Evolutionary conservation across 2,888 invertebrate genomes (phyloP).

Genomic region (Hydropsyche betteni): DNA sequence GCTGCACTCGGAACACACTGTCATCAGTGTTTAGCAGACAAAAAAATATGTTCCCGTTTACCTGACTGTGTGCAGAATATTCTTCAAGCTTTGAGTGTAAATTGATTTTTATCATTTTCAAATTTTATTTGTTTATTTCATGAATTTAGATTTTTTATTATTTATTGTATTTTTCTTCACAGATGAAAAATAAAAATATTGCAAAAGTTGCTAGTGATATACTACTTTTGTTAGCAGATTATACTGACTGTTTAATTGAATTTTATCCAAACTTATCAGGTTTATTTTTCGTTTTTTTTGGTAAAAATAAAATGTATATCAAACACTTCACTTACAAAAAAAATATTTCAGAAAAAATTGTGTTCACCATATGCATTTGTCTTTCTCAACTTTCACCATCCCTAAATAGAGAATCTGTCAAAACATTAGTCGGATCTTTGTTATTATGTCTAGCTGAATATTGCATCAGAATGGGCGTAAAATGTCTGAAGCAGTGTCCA

Average conservation of each 20-base stretch:
- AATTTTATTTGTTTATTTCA: neutral
- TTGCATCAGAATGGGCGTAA: conserved; percentile 84
- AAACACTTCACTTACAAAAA: neutral
- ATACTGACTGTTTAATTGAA: conserved; percentile 75
- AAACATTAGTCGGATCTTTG: conserved; percentile 80
- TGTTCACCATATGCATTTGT: conserved; percentile 67
- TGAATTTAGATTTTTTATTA: conserved; percentile 36
- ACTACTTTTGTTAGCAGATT: conserved; percentile 80
- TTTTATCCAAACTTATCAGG: conserved; percentile 78
- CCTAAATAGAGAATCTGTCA: conserved; percentile 68
- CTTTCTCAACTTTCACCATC: conserved; percentile 63
- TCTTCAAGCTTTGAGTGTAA: conserved; percentile 65
- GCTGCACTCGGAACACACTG: conserved; percentile 78
- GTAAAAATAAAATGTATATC: neutral
- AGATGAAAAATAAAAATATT: conserved; percentile 83
- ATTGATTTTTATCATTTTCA: conserved; percentile 10
- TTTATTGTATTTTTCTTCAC: conserved; percentile 55
- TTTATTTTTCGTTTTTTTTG: too few relatives aligned
- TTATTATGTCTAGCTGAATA: conserved; percentile 92
- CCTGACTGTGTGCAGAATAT: conserved; percentile 62
- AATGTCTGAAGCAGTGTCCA: conserved; percentile 68
- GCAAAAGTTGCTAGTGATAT: conserved; percentile 87
- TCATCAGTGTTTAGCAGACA: conserved; percentile 59
- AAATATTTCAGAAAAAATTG: conserved; percentile 64
- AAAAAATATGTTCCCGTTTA: conserved; percentile 56